Percentiles rank a stretch among this genome's conserved stretches.
Conservation (phyloP, 2,113 vertebrate genomes). For the Eolophus roseicapilla region DNA sequence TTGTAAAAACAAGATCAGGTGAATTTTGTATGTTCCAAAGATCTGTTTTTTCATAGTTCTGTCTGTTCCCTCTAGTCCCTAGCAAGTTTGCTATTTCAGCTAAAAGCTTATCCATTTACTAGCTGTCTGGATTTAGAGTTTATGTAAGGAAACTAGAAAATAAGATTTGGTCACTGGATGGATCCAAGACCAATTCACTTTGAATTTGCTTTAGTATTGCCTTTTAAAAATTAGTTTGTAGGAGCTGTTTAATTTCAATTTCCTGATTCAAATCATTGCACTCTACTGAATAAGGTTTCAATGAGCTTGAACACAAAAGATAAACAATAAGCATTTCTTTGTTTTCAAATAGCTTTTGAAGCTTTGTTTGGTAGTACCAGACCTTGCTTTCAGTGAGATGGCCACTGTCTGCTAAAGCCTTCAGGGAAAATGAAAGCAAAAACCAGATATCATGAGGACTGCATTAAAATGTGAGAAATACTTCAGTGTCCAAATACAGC, state of each 20-base stretch:
- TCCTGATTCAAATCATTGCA: neutral
- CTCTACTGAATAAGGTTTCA: neutral
- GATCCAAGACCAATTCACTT: neutral
- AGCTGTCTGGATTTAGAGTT: neutral
- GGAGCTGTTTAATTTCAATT: neutral
- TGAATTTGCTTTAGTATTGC: neutral
- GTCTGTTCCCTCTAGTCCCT: neutral
- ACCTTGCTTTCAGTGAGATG: neutral
- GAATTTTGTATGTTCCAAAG: neutral
- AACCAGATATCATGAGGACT: neutral
- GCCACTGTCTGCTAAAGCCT: neutral
- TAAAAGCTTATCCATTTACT: neutral
- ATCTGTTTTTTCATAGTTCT: neutral
- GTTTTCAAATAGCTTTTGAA: neutral
- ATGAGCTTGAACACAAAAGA: neutral
- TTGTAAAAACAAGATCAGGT: neutral
- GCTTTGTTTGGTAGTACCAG: neutral
- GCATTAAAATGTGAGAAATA: constrained; percentile 21
- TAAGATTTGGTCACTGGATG: neutral
- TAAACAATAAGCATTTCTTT: neutral
- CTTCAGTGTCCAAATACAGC: constrained; percentile 9
- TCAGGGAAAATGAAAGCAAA: constrained; percentile 3
- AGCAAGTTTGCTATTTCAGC: neutral
- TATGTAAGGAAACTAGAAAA: neutral
- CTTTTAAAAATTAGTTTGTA: neutral